Evolutionary conservation across 1,140 invertebrate genomes (phyloP).

Genomic region (Metaphire vulgaris): DNA sequence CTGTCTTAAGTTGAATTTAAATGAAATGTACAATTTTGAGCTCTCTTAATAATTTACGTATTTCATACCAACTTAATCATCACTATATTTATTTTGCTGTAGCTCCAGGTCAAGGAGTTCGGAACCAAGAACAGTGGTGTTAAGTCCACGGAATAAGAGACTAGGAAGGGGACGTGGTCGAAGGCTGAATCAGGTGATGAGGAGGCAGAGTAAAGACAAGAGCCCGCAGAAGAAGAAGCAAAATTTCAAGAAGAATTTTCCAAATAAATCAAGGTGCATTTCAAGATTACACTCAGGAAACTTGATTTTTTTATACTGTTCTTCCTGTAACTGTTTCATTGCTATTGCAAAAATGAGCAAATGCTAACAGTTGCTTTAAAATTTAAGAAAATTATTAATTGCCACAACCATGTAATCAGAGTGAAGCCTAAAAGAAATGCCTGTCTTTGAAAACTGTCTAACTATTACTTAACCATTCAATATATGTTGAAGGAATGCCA

Average conservation of each 20-base stretch:
- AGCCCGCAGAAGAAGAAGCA: conserved; percentile 30
- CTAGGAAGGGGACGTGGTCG: conserved; percentile 31
- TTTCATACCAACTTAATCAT: too few species aligned
- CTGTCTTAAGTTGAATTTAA: too few species aligned
- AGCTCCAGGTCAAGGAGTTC: conserved; percentile 5
- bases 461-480: too few species aligned
- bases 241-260: conserved; percentile 28
- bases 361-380: too few species aligned
- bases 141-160: conserved; percentile 31
- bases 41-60: too few species aligned
- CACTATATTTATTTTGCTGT: conserved; percentile 7
- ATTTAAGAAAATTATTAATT: too few species aligned
- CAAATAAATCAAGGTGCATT: conserved; percentile 20
- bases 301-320: background rate
- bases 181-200: conserved; percentile 5
- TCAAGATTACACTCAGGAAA: background rate
- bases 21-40: too few species aligned
- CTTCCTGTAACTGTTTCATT: background rate
- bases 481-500: too few species aligned
- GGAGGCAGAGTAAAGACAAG: conserved; percentile 28
- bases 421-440: too few species aligned
- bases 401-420: too few species aligned
- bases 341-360: too few species aligned
- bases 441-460: too few species aligned
- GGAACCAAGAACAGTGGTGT: conserved; percentile 28